Conservation (phyloP, 2,113 vertebrate genomes). For the Lagopus leucura region DNA sequence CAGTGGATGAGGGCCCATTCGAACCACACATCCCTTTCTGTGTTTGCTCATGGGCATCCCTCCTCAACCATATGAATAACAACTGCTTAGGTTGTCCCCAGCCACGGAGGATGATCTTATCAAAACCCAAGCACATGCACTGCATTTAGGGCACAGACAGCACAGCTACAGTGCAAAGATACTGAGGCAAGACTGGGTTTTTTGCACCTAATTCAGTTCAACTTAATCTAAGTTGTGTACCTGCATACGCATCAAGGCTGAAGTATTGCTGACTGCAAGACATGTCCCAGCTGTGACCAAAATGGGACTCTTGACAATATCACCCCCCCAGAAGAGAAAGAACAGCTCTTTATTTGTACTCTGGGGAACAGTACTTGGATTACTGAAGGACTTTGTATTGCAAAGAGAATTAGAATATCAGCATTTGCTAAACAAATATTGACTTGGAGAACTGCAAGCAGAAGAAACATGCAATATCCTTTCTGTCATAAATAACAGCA, state of each 20-base stretch:
- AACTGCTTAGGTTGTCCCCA: not conserved
- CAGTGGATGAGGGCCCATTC: constrained; percentile 26
- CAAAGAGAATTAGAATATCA: not conserved
- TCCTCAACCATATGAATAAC: not conserved
- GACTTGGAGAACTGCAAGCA: not conserved
- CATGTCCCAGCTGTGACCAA: not conserved
- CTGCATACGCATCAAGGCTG: not conserved
- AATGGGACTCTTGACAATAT: not conserved
- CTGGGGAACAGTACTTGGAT: not conserved
- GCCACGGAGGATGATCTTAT: not conserved
- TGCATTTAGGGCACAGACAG: not conserved
- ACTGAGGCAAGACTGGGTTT: not conserved
- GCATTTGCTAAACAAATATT: not conserved
- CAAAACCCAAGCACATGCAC: not conserved
- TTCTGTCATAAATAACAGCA: not conserved
- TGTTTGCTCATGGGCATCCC: not conserved
- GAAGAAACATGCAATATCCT: not conserved
- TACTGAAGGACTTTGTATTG: not conserved
- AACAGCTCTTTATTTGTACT: not conserved
- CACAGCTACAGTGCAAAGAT: not conserved
- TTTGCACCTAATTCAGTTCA: not conserved
- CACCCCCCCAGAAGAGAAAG: not conserved
- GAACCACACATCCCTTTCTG: not conserved
- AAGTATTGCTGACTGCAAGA: not conserved
- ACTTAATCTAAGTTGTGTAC: not conserved